Base-by-base conservation (phyloP, 2,888 invertebrate species). In the Scaptomyza parva region DNA sequence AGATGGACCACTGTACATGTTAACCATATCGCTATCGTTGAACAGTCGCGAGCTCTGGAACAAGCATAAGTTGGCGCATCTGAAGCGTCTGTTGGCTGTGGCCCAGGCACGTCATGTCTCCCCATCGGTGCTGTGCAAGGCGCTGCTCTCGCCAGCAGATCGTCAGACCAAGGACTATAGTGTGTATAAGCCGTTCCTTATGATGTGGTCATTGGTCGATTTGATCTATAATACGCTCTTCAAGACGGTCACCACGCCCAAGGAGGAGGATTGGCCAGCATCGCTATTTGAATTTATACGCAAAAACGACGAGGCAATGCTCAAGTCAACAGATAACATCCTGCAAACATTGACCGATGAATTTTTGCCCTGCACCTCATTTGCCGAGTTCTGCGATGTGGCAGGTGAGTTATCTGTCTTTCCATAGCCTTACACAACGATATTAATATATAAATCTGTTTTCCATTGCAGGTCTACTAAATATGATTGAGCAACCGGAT, bases 381-480 rank as follows among this genome's bases (percentile, higher is more conserved):
- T 98, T 92, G 94, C 94, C 7, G 98, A 99, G 93, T 97, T 97
- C 93, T 97, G 96, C 92, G 98, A 98, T 94, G 97, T 98, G 76
- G 94, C 95, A 81, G 97, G 97, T 92, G 67, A 66, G 86, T 74
- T 18, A 14, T 3, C 2, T 3, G 3, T 1, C 12, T 4, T n/a
- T 18, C 1, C 9, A 22, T 18, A 0, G 7, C 4, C 9, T 20
- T 12, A n/a, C n/a, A n/a, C n/a, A 47, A 9, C 6, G 1, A 22
- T 26, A 35, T 30, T 44, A 47, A 33, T 43, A 14, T 37, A 5
- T n/a, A 8, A 24, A 17, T 14, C 6, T 1, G 7, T 26, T 24
- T 9, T 0, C 12, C 2, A 1, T 64, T 63, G 2, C 35, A 92
- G 92, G 90, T 44, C 87, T 92, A 26, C 75, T 91, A 18, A 86